Conservation (phyloP, 2,888 invertebrate genomes). For the Thecocarcelia acutangulata region DNA sequence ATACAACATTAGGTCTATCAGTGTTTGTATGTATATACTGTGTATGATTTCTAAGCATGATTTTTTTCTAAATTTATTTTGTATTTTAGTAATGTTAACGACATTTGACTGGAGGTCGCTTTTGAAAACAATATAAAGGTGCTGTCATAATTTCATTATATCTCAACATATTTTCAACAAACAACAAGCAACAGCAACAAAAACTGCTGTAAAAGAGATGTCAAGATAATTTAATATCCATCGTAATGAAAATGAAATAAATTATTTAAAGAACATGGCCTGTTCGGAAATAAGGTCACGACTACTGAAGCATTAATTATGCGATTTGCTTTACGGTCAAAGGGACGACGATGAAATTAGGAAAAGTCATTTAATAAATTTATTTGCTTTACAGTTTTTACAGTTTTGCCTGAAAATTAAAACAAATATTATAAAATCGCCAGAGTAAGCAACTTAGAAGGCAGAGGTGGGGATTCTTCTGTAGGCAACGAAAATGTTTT, state of each 20-base stretch:
- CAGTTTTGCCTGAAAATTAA: too few relatives aligned
- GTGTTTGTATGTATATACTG: constrained; percentile 15
- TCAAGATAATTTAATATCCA: constrained; percentile 59
- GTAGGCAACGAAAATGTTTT: too few relatives aligned
- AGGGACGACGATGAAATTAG: constrained; percentile 21
- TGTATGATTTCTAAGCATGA: constrained; percentile 17
- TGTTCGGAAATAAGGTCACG: constrained; percentile 30
- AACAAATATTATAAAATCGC: too few relatives aligned
- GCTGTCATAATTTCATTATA: constrained; percentile 68
- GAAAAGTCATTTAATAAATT: constrained; percentile 7
- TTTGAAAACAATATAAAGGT: constrained; percentile 65
- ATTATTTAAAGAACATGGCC: constrained; percentile 28
- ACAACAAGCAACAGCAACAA: constrained; percentile 2
- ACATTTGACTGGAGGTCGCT: constrained; percentile 68
- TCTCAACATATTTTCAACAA: constrained; percentile 53
- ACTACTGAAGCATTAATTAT: constrained; percentile 43
- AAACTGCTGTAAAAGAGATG: constrained; percentile 34
- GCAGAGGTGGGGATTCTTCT: too few relatives aligned
- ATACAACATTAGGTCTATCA: constrained; percentile 22
- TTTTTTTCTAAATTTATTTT: neutral
- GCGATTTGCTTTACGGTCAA: constrained; percentile 32
- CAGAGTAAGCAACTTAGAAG: too few relatives aligned
- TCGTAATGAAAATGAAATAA: constrained; percentile 29
- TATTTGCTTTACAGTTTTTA: too few relatives aligned
- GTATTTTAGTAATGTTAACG: constrained; percentile 58